Percentiles rank a stretch among this genome's conserved stretches.
phyloP scores from a whole-genome alignment of 2,888 invertebrate species.

The Cataglyphis albicans region DNA sequence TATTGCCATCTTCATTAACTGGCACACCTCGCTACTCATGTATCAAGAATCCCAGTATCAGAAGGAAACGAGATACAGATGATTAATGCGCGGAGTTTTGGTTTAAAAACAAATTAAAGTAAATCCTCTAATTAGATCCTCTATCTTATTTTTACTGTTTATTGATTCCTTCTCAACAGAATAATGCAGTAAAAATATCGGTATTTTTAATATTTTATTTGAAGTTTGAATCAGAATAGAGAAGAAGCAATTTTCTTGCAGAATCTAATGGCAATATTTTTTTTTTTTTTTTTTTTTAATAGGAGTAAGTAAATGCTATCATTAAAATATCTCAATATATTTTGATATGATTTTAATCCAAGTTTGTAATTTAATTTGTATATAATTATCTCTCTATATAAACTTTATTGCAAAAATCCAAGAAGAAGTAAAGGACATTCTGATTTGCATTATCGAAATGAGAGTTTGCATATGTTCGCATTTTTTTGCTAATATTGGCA shows the following conservation, averaged over 20 bases:
- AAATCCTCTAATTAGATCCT: not conserved
- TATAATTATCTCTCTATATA: not conserved
- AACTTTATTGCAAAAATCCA: not conserved
- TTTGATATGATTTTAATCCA: not conserved
- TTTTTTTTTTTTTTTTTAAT: not conserved
- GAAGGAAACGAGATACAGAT: not conserved
- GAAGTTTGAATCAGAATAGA: constrained; percentile 4
- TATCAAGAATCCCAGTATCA: not conserved
- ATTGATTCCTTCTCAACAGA: not conserved
- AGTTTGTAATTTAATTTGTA: not conserved
- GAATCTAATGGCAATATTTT: not conserved
- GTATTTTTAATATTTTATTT: not conserved
- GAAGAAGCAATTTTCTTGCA: not conserved
- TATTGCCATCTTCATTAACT: constrained; percentile 20
- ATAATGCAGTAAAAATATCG: not conserved
- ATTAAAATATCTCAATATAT: not conserved
- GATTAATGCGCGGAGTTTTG: not conserved
- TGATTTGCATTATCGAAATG: not conserved
- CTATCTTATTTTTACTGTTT: not conserved
- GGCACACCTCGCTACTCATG: not conserved
- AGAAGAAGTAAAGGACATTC: not conserved
- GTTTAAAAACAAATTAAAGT: not conserved
- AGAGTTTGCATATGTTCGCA: not conserved
- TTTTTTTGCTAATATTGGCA: not conserved
- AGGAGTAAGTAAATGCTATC: not conserved